Evolutionary conservation across 2,888 invertebrate species (phyloP).

Genomic region (Lepidocyrtoides sp.): DNA sequence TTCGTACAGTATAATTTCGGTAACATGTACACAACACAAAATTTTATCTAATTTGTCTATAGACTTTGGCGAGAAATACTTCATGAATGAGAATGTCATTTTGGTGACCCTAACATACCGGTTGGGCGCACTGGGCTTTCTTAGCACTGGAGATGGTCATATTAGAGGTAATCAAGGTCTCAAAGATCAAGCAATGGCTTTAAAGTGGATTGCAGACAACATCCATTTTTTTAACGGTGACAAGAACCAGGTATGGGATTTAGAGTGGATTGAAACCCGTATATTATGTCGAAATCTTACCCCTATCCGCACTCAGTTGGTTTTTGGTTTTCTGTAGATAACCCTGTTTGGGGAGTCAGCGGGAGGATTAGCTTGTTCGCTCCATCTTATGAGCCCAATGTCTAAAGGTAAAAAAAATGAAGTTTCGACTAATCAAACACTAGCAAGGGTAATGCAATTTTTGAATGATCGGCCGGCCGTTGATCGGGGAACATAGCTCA

Average conservation of each 20-base stretch:
- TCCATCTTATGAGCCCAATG: slow-evolving; percentile 73
- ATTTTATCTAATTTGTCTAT: too few species aligned
- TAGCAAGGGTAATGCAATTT: not conserved
- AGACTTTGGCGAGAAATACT: slow-evolving; percentile 74
- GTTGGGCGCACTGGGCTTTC: slow-evolving; percentile 79
- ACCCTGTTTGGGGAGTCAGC: slow-evolving; percentile 72
- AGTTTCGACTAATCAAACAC: not conserved
- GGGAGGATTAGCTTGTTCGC: slow-evolving; percentile 73
- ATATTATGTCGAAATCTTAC: too few species aligned
- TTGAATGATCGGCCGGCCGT: too few species aligned
- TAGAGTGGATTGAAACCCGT: too few species aligned
- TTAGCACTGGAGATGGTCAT: slow-evolving; percentile 73
- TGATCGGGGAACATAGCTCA: too few species aligned
- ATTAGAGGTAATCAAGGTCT: slow-evolving; percentile 77
- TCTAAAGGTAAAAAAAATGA: slow-evolving; percentile 78
- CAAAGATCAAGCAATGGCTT: slow-evolving; percentile 76
- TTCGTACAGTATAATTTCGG: too few species aligned
- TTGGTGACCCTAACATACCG: slow-evolving; percentile 74
- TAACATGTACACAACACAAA: too few species aligned
- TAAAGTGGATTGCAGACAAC: slow-evolving; percentile 74
- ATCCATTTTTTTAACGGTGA: slow-evolving; percentile 74
- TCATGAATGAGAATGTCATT: slow-evolving; percentile 77
- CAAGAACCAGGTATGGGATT: not conserved
- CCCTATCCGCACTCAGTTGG: too few species aligned
- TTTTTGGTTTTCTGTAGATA: too few species aligned